Evolutionary conservation across 92 coral and sea anemone genomes (phyloP).

Genomic region (Umimayanthus chanpuru): DNA sequence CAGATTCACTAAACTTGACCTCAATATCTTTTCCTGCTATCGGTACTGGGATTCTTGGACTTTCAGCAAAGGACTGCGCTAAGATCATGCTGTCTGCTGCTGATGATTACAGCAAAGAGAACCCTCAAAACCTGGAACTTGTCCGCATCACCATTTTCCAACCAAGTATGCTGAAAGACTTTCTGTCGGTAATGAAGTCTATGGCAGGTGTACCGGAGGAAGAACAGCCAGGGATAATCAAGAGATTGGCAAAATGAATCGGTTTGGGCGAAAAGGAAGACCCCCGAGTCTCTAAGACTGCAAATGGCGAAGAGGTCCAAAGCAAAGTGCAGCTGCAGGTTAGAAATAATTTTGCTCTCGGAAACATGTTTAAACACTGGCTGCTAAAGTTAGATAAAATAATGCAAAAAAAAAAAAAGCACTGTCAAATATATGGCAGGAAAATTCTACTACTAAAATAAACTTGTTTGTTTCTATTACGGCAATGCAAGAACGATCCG

Average conservation of each 20-base stretch:
- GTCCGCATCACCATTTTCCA: constrained; percentile 48
- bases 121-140: constrained; percentile 17
- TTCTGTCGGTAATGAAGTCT: constrained; percentile 34
- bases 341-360: too few relatives aligned
- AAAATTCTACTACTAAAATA: too few relatives aligned
- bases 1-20: background rate
- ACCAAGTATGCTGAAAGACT: constrained; percentile 34
- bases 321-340: background rate
- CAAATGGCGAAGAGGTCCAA: background rate
- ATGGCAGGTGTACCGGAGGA: constrained; percentile 29
- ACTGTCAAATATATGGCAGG: background rate
- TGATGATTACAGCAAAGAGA: background rate
- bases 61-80: constrained; percentile 44
- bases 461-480: background rate
- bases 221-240: constrained; percentile 38
- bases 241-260: background rate
- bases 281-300: background rate
- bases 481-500: too few relatives aligned
- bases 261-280: constrained; percentile 8
- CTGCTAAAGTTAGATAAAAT: too few relatives aligned
- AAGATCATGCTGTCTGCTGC: constrained; percentile 35
- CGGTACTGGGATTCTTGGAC: constrained; percentile 48
- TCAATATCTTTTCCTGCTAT: constrained; percentile 62
- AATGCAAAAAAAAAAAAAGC: too few relatives aligned
- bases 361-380: too few relatives aligned